phyloP scores from a whole-genome alignment of 2,113 vertebrate genomes.

The Zootoca vivipara region DNA sequence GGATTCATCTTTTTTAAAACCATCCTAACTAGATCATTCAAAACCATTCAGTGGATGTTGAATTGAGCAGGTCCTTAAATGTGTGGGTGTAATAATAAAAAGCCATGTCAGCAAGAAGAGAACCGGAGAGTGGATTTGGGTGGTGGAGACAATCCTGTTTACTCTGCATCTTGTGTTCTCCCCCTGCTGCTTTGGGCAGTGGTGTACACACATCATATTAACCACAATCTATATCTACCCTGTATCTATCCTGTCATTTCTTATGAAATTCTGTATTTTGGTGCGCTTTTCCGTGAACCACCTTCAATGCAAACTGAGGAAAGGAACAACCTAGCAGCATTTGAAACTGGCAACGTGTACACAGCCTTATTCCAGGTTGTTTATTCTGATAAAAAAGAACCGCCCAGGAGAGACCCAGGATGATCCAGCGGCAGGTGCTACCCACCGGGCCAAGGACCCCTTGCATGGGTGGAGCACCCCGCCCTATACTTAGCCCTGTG shows the following conservation, averaged over 20 bases:
- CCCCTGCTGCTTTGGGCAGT: too few relatives aligned
- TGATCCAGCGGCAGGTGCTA: background rate
- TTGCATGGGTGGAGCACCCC: background rate
- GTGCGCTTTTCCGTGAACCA: too few relatives aligned
- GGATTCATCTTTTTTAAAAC: background rate
- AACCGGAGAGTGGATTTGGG: background rate
- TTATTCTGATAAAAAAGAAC: background rate
- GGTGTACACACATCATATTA: too few relatives aligned
- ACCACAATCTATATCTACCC: too few relatives aligned
- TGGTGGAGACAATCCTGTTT: too few relatives aligned
- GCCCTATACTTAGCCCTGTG: background rate
- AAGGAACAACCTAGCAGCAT: too few relatives aligned
- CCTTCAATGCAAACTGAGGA: too few relatives aligned
- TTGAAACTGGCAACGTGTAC: too few relatives aligned
- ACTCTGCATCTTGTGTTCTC: too few relatives aligned
- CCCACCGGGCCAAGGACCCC: too few relatives aligned
- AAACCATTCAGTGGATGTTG: background rate
- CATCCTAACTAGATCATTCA: background rate
- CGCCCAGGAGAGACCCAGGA: background rate
- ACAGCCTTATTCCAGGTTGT: background rate
- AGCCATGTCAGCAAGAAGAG: background rate
- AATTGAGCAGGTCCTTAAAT: background rate
- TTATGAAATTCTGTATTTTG: too few relatives aligned
- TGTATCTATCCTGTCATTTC: too few relatives aligned
- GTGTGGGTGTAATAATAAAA: background rate